A percentile compares a stretch with the other conserved stretches of the same genome.
phyloP scores from a whole-genome alignment of 2,797 vertebrate species.

The Etheostoma nigrum region DNA sequence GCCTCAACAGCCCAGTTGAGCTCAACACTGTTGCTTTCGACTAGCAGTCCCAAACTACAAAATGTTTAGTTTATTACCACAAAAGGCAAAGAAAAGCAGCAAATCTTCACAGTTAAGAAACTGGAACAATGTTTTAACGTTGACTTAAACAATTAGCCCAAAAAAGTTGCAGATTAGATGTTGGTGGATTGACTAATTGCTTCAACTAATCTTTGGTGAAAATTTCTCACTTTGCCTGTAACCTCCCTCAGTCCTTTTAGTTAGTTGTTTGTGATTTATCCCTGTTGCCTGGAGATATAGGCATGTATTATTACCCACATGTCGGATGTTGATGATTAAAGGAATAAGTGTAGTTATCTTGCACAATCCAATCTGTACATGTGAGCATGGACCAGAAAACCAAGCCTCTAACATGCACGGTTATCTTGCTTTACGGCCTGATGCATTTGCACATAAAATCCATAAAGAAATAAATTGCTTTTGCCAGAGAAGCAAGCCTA shows the following conservation, averaged over 20 bases:
- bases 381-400: slow-evolving; percentile 1
- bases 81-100: not conserved
- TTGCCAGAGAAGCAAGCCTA: not conserved
- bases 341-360: not conserved
- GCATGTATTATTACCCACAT: not conserved
- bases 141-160: not conserved
- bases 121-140: not conserved
- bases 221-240: not conserved
- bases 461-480: slow-evolving; percentile 21
- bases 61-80: not conserved
- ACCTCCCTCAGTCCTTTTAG: not conserved
- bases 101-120: not conserved
- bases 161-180: not conserved
- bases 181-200: not conserved
- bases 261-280: not conserved
- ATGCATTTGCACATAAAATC: slow-evolving; percentile 5
- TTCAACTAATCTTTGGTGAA: not conserved
- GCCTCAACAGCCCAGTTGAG: not conserved
- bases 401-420: not conserved
- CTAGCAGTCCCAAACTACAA: not conserved
- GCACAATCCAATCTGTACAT: not conserved
- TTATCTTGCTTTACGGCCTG: slow-evolving; percentile 7
- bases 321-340: not conserved
- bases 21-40: not conserved
- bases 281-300: not conserved